Evolutionary conservation across 2,888 invertebrate genomes (phyloP), one percentile per base, ranked within the genome.

Genomic region (Andrena praecox): DNA sequence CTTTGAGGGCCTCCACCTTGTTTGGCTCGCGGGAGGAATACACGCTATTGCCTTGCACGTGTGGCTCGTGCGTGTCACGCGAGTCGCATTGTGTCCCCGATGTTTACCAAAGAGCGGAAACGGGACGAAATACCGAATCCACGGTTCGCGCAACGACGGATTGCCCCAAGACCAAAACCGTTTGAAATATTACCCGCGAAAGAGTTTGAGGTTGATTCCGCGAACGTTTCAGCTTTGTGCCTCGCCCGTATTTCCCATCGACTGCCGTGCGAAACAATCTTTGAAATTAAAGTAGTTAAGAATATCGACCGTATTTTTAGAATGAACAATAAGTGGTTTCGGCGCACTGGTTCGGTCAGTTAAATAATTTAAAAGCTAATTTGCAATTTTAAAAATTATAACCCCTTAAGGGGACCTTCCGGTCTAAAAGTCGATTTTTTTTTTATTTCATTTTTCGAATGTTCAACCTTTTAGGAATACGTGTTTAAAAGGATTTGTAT

Each of bases 51-150:
- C 72, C 50, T 60, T 59, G 68, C 63, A 73, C n/a, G 56, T 27
- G 50, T 48, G 62, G 52, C 27, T n/a, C 12, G 16, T 62, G 71
- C 56, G 63, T 73, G 52, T 63, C 64, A 29, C 33, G 62, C 71
- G 54, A 56, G 74, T 59, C 24, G 12, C 75, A 68, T 69, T 16
- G 78, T 68, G 64, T 66, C 48, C 33, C 10, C 56, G 56, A n/a
- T 80, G 79, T 78, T 81, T 79, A 78, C 80, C 72, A 73, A 69
- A 64, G 63, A 68, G 42, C 6, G 64, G 50, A 75, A 66, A 71
- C 71, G 33, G 20, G 16, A 54, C 54, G 52, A 72, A 68, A 69
- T 52, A 73, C 63, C 79, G 73, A 64, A 67, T 81, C 62, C 27
- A 81, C 67, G 80, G 69, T 63, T 68, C 48, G 56, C 48, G 54